Evolutionary conservation across 1,140 invertebrate genomes (phyloP).

Genomic region (Platyscapa corneri): DNA sequence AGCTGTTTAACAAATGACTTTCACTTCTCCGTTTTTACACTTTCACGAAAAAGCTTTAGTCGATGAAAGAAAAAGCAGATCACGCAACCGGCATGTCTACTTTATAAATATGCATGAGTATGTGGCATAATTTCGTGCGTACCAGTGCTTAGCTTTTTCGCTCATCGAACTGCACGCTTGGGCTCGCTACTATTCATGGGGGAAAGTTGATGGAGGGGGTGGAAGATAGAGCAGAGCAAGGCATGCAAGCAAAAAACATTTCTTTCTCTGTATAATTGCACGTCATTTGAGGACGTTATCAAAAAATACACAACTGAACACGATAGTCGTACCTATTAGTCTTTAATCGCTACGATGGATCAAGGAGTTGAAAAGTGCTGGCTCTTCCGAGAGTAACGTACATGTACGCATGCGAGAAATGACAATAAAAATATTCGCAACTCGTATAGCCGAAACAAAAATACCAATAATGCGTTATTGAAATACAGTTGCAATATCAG

Average conservation of each 20-base stretch:
- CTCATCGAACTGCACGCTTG: neutral
- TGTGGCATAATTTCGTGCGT: slow-evolving; percentile 52
- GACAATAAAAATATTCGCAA: too few relatives aligned
- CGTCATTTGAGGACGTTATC: slow-evolving; percentile 42
- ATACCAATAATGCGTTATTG: too few relatives aligned
- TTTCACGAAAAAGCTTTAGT: neutral
- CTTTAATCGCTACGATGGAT: slow-evolving; percentile 3
- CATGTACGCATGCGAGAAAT: too few relatives aligned
- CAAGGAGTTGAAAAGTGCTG: too few relatives aligned
- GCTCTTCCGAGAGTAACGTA: neutral
- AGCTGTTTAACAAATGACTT: slow-evolving; percentile 42
- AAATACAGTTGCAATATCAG: too few relatives aligned
- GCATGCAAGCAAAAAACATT: neutral
- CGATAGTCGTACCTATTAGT: slow-evolving; percentile 4
- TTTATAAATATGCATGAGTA: slow-evolving; percentile 50
- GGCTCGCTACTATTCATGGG: neutral
- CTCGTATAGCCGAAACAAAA: neutral
- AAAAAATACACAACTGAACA: slow-evolving; percentile 26
- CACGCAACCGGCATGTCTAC: slow-evolving; percentile 20
- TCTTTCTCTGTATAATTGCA: slow-evolving; percentile 39
- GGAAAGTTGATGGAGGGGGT: neutral
- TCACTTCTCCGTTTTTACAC: slow-evolving; percentile 36
- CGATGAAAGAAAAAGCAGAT: neutral
- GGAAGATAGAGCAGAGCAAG: neutral
- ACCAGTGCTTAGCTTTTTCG: slow-evolving; percentile 12